Evolutionary conservation across 2,113 vertebrate species (phyloP).

Genomic region (Antechinus flavipes): DNA sequence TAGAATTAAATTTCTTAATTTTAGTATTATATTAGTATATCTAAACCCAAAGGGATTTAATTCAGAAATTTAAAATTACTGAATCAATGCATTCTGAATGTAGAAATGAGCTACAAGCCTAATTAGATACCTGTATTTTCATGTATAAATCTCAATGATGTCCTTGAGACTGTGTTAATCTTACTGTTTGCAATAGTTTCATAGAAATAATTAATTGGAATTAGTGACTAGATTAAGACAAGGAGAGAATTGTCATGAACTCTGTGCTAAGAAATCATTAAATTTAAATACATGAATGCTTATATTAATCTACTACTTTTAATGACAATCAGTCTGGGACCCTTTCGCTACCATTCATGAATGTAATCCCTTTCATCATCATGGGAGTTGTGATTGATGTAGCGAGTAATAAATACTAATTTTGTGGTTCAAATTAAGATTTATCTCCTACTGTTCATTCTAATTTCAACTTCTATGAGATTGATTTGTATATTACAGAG

Average conservation of each 20-base stretch:
- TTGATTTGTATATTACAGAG: not conserved
- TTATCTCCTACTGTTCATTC: not conserved
- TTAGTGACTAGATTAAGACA: not conserved
- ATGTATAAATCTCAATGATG: not conserved
- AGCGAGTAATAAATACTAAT: not conserved
- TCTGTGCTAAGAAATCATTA: not conserved
- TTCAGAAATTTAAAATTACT: not conserved
- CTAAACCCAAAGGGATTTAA: not conserved
- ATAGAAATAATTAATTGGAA: not conserved
- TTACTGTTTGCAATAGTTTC: not conserved
- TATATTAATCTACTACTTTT: not conserved
- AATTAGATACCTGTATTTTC: constrained; percentile 42
- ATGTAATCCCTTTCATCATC: not conserved
- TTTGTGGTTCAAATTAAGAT: not conserved
- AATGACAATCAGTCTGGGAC: not conserved
- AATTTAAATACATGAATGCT: not conserved
- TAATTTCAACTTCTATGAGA: not conserved
- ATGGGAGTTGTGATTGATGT: not conserved
- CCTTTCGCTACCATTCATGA: constrained; percentile 2
- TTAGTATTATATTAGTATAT: not conserved
- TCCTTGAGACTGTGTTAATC: not conserved
- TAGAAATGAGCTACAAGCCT: not conserved
- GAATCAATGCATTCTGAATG: constrained; percentile 9
- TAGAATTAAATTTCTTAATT: not conserved
- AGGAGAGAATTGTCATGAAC: not conserved